Evolutionary conservation across 2,113 vertebrate species (phyloP), one percentile per base, ranked within the genome.

Genomic region (Dunckerocampus dactyliophorus): DNA sequence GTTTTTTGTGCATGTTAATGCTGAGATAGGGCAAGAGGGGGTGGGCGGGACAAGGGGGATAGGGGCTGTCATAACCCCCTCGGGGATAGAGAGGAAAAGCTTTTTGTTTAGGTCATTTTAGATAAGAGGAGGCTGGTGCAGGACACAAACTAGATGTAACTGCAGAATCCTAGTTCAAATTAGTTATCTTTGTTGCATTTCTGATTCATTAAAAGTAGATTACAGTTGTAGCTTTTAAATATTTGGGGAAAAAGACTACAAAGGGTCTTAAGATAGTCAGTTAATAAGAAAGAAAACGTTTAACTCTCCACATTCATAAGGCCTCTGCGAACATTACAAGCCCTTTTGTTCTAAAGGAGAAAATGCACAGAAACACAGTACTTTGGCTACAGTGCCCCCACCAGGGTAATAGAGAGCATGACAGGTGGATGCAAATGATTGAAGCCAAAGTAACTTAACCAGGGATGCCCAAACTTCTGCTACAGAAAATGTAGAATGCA

Each of bases 41-140:
- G 75, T 83, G 84, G 87, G 90, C 88, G 91, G 91, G 89, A 85
- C 89, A 88, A 85, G 74, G 84, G 83, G 75, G 31, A 79, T 75
- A 77, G 84, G 84, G 87, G 83, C 70, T 83, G 86, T 83, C 81
- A 87, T 82, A 85, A 82, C 82, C 89, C 90, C 90, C 86, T 82
- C 67, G 87, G 88, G 88, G 81, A 87, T 79, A 80, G 69, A 86
- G 78, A 87, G 82, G 85, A 84, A 86, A 86, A 80, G 63, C 71
- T 15, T 28, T 24, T 13, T 47, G 34, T 56, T 56, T 37, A 14
- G 13, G 39, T 71, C 59, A 72, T 67, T 83, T 69, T 69, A 85
- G 85, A 90, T 88, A 70, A 70, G 65, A 80, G 72, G 79, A 62
- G 61, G 9, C 60, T 79, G 82, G 87, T 82, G 71, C 64, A 59